phyloP scores from a whole-genome alignment of 2,113 vertebrate species.

The Oceanodroma tethys region DNA sequence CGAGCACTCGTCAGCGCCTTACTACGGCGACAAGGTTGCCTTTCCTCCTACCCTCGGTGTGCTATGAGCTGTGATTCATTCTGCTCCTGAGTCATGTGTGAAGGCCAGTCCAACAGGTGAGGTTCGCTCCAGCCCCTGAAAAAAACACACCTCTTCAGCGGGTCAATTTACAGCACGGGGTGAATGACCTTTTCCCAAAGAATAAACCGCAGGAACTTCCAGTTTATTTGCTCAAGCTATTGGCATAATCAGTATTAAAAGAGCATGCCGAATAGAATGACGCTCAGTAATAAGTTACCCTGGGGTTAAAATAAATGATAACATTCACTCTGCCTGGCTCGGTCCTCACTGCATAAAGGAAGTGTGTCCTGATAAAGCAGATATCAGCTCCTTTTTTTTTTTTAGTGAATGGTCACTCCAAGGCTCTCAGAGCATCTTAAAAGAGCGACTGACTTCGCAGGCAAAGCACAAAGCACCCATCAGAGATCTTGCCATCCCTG shows the following conservation, averaged over 20 bases:
- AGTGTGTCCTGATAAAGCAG: neutral
- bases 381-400: neutral
- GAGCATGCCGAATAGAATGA: neutral
- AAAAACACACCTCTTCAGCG: conserved; percentile 32
- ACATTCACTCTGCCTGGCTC: neutral
- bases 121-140: neutral
- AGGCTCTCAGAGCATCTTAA: neutral
- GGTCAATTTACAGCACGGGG: neutral
- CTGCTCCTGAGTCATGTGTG: neutral
- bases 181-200: conserved; percentile 64
- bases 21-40: accelerated
- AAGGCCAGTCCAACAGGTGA: neutral
- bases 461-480: neutral
- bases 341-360: neutral
- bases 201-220: neutral
- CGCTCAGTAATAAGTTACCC: neutral
- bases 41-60: neutral
- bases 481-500: neutral
- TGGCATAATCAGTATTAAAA: neutral
- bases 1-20: neutral
- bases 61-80: neutral
- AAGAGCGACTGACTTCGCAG: neutral
- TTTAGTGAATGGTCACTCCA: neutral
- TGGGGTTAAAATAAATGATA: neutral
- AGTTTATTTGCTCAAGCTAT: conserved; percentile 36